phyloP scores from a whole-genome alignment of 2,113 vertebrate species.

The Eudyptes chrysolophus region DNA sequence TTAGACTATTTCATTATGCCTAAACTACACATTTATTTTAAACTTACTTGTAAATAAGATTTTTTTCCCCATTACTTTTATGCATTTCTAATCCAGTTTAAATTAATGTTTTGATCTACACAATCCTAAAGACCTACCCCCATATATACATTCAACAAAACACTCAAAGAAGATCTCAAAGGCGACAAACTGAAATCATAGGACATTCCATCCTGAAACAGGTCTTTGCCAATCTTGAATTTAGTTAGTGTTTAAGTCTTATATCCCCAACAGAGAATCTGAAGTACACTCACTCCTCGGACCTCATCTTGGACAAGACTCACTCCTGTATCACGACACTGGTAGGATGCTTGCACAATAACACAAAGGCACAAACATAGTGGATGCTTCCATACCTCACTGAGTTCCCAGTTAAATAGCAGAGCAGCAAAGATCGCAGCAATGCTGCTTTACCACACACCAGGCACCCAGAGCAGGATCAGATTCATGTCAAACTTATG shows the following conservation, averaged over 20 bases:
- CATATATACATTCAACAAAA: background rate
- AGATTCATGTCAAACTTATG: background rate
- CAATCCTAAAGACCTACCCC: background rate
- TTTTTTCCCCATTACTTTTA: background rate
- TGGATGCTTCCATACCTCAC: background rate
- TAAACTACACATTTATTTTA: background rate
- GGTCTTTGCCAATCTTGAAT: background rate
- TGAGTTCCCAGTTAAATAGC: background rate
- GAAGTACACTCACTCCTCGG: background rate
- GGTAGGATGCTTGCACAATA: background rate
- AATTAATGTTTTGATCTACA: background rate
- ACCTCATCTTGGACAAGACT: background rate
- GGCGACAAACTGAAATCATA: background rate
- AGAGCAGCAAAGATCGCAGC: background rate
- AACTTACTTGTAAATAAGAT: background rate
- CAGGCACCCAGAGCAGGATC: background rate
- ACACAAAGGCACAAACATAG: accelerated
- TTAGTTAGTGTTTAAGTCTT: background rate
- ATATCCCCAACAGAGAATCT: background rate
- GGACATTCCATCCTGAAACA: background rate
- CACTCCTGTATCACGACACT: background rate
- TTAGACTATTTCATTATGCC: background rate
- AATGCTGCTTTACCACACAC: background rate
- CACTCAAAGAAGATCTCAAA: background rate
- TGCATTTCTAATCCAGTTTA: background rate